A percentile compares a stretch with the other conserved stretches of the same genome.
Conservation (phyloP, 2,888 invertebrate genomes). For the Meloe dianella region DNA sequence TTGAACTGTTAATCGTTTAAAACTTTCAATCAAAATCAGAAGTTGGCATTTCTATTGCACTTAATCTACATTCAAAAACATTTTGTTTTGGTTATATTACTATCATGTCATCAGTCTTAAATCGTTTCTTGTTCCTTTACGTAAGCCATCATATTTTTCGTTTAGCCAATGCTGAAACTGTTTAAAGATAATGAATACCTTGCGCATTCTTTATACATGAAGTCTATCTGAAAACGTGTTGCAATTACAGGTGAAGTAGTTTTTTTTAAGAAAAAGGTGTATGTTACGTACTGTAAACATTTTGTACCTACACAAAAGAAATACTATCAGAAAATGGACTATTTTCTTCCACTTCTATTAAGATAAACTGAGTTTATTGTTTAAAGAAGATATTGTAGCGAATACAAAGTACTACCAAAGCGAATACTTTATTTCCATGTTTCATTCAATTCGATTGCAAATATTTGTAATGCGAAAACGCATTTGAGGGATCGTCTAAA, state of each 20-base stretch:
- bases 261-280: slow-evolving; percentile 44
- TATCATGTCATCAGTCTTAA: neutral
- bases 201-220: neutral
- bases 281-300: slow-evolving; percentile 32
- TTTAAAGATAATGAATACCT: slow-evolving; percentile 2
- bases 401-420: slow-evolving; percentile 35
- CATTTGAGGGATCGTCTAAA: too few species aligned
- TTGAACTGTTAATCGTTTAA: neutral
- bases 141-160: neutral
- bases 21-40: neutral
- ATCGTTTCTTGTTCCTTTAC: neutral
- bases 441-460: too few species aligned
- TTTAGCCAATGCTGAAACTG: neutral
- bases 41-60: neutral
- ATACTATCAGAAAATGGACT: slow-evolving; percentile 48
- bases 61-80: neutral
- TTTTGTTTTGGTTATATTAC: neutral
- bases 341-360: slow-evolving; percentile 42
- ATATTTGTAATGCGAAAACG: too few species aligned
- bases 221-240: slow-evolving; percentile 48
- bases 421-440: too few species aligned
- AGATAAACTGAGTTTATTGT: slow-evolving; percentile 38
- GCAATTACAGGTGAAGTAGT: slow-evolving; percentile 51
- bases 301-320: slow-evolving; percentile 45
- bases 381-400: slow-evolving; percentile 37